Conservation (phyloP, 2,888 invertebrate genomes). For the Epirrhoe tristata region DNA sequence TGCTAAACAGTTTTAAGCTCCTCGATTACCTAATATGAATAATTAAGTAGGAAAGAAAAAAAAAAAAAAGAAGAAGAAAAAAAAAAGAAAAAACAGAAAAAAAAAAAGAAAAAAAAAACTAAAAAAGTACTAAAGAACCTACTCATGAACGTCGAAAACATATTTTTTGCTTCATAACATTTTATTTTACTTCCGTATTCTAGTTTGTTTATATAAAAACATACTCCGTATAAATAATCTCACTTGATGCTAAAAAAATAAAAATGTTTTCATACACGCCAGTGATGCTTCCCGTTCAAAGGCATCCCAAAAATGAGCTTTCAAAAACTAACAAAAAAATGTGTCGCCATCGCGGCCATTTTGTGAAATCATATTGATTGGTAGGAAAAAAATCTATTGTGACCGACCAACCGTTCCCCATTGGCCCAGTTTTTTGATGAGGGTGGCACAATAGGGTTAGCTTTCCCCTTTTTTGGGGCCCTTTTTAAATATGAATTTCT, state of each 20-base stretch:
- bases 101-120: no score
- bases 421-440: constrained; percentile 81
- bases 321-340: constrained; percentile 50
- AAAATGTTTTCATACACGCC: constrained; percentile 5
- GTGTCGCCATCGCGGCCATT: constrained; percentile 68
- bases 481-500: constrained; percentile 71
- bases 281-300: constrained; percentile 14
- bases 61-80: no score
- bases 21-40: background rate
- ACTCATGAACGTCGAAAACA: background rate
- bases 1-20: background rate
- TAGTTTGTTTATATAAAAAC: background rate
- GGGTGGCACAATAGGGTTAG: constrained; percentile 73
- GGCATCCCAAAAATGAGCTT: constrained; percentile 37
- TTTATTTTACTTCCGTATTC: background rate
- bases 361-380: constrained; percentile 80
- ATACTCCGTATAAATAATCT: background rate
- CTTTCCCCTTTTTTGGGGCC: constrained; percentile 77
- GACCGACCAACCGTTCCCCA: constrained; percentile 67
- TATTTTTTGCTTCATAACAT: background rate
- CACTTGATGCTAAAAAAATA: background rate
- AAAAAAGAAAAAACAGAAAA: no score
- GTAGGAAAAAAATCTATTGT: constrained; percentile 80
- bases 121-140: no score
- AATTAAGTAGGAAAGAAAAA: no score